These are phyloP conservation scores for Tenthredo scrophulariae DNA, from an alignment of 2,888 invertebrate genomes.

Conservation along the genomic window DNA sequence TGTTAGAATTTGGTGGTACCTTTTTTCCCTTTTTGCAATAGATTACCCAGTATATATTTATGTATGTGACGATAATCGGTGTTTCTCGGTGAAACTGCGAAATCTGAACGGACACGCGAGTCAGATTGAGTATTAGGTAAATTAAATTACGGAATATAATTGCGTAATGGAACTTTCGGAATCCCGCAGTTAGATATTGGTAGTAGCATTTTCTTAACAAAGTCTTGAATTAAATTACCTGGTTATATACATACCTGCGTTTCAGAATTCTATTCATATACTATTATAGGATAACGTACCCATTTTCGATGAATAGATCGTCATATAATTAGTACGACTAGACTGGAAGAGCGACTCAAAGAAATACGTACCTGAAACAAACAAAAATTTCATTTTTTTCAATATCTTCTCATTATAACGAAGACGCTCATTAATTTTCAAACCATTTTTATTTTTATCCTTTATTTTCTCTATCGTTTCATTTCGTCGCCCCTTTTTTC, in stretches of 20 bases:
- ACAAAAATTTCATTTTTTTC: slow-evolving; percentile 36
- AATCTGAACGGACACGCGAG: background rate
- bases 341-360: background rate
- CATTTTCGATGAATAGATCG: slow-evolving; percentile 32
- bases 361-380: slow-evolving; percentile 69
- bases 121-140: slow-evolving; percentile 20
- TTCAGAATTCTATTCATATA: background rate
- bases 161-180: background rate
- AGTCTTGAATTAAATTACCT: slow-evolving; percentile 5
- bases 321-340: background rate
- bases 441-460: background rate
- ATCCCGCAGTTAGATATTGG: background rate
- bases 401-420: background rate
- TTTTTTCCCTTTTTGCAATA: background rate
- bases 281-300: slow-evolving; percentile 24
- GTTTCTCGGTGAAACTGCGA: background rate
- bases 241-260: background rate
- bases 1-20: background rate
- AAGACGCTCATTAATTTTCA: too few relatives aligned
- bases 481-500: background rate
- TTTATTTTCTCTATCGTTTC: background rate
- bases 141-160: slow-evolving; percentile 23
- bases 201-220: background rate
- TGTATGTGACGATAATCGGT: background rate
- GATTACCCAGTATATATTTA: background rate